Percentiles rank a stretch among this genome's conserved stretches.
phyloP scores from a whole-genome alignment of 1,140 invertebrate species.

The Diachasma alloeum region DNA sequence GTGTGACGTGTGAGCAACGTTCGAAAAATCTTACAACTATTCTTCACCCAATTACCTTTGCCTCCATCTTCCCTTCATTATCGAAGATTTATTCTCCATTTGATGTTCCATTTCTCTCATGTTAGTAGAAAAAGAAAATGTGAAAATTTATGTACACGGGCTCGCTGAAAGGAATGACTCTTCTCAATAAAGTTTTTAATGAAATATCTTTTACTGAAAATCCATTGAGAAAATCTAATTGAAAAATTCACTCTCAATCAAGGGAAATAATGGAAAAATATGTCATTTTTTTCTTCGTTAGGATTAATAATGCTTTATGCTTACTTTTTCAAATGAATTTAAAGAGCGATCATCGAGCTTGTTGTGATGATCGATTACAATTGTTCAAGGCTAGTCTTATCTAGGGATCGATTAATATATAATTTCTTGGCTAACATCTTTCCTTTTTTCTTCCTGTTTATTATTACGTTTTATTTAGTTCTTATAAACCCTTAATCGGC shows the following conservation, averaged over 20 bases:
- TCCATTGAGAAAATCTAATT: not conserved
- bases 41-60: not conserved
- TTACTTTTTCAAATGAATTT: not conserved
- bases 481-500: conserved; percentile 26
- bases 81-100: not conserved
- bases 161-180: not conserved
- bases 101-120: not conserved
- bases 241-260: not conserved
- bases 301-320: not conserved
- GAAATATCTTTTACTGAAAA: not conserved
- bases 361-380: not conserved
- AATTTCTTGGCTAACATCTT: conserved; percentile 6
- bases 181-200: not conserved
- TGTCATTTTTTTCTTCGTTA: not conserved
- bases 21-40: conserved; percentile 26
- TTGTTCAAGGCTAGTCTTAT: conserved; percentile 18
- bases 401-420: conserved; percentile 20
- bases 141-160: not conserved
- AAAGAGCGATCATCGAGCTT: not conserved
- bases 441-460: not conserved
- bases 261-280: not conserved
- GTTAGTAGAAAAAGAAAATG: not conserved
- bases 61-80: not conserved
- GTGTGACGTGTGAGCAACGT: conserved; percentile 31
- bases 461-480: conserved; percentile 21